Base-by-base conservation (phyloP, 2,113 vertebrate genomes). In the Tenebrosternarchus preto region DNA sequence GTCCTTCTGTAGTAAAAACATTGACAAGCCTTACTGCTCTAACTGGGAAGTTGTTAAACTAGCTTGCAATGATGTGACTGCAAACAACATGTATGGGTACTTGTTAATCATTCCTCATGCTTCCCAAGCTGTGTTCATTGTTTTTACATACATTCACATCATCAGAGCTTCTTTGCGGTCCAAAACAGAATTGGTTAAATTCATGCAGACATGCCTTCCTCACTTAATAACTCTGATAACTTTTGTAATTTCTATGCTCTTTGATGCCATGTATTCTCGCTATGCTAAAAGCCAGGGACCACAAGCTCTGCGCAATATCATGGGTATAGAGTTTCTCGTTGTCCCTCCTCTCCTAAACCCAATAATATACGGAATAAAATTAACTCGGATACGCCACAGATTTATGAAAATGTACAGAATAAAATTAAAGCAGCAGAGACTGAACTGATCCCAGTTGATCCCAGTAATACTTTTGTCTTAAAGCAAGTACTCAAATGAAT, bases 1-100 rank as follows among this genome's bases (percentile, higher is more conserved):
- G 4, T 78, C 74, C 8, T 88, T 90, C 59, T 91, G 89, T 75
- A 82, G 87, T 5, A 88, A 90, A 66, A 87, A 87, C 53, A 87
- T 91, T 50, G 78, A 73, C 1, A 89, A 84, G 67, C 59, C 93
- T 2, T 93, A 91, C 55, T 93, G 92, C 75, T 87, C 81, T 0
- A 92, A 82, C 88, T 82, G 89, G 91, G 20, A 88, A 78, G 20
- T 92, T 86, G 84, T 73, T 43, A 85, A 90, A 25, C 81, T 94
- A 11, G n/a, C 75, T 76, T 89, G 92, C 74, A 86, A 85, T 53
- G 61, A 36, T 25, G 20, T 15, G 1, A 33, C 56, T 0, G 0
- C 3, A 22, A 43, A 17, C 0, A 15, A 80, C 43, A 3, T 31
- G 57, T 1, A 80, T 63, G 68, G 60, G 0, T 61, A 66, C 76